Conservation (phyloP, 2,888 invertebrate genomes). For the Physocephala rufipes region DNA sequence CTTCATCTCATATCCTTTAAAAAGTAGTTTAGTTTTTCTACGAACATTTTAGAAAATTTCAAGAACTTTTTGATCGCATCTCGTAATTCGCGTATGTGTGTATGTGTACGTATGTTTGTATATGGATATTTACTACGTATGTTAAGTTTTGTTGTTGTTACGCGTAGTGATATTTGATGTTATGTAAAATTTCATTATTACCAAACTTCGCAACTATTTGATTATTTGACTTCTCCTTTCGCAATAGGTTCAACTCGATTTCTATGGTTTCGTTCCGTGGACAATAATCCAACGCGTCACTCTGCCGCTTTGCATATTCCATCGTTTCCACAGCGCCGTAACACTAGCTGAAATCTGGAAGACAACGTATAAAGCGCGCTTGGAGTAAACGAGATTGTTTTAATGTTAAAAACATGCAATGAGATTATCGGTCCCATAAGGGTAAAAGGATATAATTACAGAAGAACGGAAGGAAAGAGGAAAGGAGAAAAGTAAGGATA, state of each 20-base stretch:
- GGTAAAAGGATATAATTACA: neutral
- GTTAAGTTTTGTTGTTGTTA: too few species aligned
- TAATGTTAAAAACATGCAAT: too few species aligned
- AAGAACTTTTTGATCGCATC: neutral
- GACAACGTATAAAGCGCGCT: slow-evolving; percentile 90
- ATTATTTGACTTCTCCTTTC: neutral
- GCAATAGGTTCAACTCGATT: slow-evolving; percentile 79
- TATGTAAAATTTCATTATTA: neutral
- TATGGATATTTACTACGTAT: neutral
- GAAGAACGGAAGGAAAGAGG: neutral
- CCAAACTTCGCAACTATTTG: slow-evolving; percentile 12
- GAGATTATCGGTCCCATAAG: neutral
- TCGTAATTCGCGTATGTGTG: neutral
- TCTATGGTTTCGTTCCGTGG: slow-evolving; percentile 94
- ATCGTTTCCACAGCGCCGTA: slow-evolving; percentile 94
- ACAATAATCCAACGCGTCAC: slow-evolving; percentile 91
- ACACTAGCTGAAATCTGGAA: slow-evolving; percentile 97
- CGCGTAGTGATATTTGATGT: slow-evolving; percentile 18
- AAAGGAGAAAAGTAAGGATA: neutral
- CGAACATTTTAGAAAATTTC: too few species aligned
- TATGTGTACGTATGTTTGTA: slow-evolving; percentile 8
- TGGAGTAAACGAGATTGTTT: slow-evolving; percentile 74
- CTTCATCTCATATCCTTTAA: too few species aligned
- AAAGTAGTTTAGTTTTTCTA: too few species aligned
- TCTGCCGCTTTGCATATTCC: slow-evolving; percentile 94